Percentiles rank a stretch among this genome's conserved stretches.
Evolutionary conservation across 2,113 vertebrate species (phyloP).

Genomic region (Hypomesus transpacificus): DNA sequence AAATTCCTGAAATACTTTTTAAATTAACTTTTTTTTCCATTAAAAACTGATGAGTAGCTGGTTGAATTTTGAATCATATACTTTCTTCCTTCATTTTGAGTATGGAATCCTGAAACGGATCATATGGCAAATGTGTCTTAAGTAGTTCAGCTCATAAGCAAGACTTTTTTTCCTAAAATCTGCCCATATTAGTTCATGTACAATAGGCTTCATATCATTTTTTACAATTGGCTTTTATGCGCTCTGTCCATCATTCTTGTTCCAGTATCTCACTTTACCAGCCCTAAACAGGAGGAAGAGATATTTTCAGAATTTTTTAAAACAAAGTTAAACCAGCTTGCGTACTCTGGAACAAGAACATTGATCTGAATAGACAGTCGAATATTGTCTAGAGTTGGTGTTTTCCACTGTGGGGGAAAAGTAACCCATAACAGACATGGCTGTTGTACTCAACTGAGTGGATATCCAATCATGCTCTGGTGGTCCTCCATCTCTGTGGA

Average conservation of each 20-base stretch:
- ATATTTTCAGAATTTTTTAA: background rate
- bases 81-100: no score
- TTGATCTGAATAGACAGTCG: background rate
- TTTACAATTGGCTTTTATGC: background rate
- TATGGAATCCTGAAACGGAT: no score
- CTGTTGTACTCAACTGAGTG: background rate
- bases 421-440: background rate
- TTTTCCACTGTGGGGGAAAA: background rate
- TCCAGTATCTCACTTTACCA: background rate
- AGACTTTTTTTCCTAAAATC: no score
- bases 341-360: no score
- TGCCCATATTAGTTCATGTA: no score
- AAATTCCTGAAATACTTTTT: no score
- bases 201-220: no score
- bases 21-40: no score
- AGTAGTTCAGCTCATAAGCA: no score
- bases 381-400: background rate
- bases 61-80: no score
- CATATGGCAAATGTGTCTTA: no score
- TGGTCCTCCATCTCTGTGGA: background rate
- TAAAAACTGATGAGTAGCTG: no score
- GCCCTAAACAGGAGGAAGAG: background rate
- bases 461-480: background rate
- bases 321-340: background rate
- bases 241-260: background rate